Evolutionary conservation across 2,113 vertebrate genomes (phyloP).

Genomic region (Circaetus gallicus): DNA sequence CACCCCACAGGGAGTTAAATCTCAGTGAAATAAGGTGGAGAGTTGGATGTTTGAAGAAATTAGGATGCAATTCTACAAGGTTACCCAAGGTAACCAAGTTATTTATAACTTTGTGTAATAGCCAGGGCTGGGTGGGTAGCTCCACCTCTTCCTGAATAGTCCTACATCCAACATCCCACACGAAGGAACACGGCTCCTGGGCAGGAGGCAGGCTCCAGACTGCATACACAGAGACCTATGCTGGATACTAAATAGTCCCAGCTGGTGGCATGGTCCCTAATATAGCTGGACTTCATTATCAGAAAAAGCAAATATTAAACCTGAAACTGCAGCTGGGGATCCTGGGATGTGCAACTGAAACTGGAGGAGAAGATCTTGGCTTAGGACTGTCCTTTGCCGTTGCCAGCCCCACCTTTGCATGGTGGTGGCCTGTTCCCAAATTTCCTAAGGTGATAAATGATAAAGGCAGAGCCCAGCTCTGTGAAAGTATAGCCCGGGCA

Average conservation of each 20-base stretch:
- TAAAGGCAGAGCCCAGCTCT: not conserved
- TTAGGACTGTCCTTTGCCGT: not conserved
- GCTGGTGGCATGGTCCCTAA: not conserved
- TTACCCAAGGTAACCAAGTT: not conserved
- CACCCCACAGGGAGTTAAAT: not conserved
- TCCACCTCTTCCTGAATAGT: not conserved
- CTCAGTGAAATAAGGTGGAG: not conserved
- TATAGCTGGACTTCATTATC: not conserved
- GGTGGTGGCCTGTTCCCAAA: not conserved
- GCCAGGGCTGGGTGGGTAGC: not conserved
- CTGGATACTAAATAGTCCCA: not conserved
- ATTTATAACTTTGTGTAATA: not conserved
- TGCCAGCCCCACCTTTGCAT: not conserved
- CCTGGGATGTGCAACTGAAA: not conserved
- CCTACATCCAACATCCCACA: not conserved
- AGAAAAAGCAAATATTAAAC: not conserved
- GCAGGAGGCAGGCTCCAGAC: not conserved
- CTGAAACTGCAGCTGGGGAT: not conserved
- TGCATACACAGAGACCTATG: fast-evolving
- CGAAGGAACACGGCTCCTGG: fast-evolving
- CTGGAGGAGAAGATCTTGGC: not conserved
- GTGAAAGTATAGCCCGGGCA: not conserved
- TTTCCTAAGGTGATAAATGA: not conserved
- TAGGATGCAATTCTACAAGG: not conserved
- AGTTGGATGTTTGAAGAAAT: not conserved